These are phyloP conservation scores for Melanotaenia boesemani DNA, from an alignment of 2,797 vertebrate genomes.

Conservation along the genomic window DNA sequence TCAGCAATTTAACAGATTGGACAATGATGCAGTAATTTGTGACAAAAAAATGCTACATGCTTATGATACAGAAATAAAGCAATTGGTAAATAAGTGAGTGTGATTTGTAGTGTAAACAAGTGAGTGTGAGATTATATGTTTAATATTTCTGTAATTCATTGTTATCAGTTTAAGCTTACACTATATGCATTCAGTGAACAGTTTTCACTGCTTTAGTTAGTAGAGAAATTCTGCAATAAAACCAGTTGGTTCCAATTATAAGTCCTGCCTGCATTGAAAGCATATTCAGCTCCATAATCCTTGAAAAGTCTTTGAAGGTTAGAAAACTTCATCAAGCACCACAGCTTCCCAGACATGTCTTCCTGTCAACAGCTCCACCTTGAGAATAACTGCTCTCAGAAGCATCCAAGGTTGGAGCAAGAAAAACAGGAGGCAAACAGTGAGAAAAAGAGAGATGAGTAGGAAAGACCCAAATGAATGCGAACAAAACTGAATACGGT, in stretches of 20 bases:
- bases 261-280: not conserved
- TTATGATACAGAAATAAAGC: too few species aligned
- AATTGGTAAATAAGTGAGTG: too few species aligned
- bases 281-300: constrained; percentile 37
- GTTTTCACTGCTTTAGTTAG: not conserved
- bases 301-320: constrained; percentile 65
- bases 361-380: constrained; percentile 45
- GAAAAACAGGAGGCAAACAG: constrained; percentile 31
- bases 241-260: constrained; percentile 5
- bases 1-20: too few species aligned
- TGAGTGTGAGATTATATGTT: too few species aligned
- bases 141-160: too few species aligned
- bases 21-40: too few species aligned
- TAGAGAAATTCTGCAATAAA: not conserved
- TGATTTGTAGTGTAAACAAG: too few species aligned
- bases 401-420: constrained; percentile 54
- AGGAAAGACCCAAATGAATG: constrained; percentile 53
- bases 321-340: constrained; percentile 57
- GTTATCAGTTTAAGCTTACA: not conserved
- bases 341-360: constrained; percentile 33
- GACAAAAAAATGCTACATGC: too few species aligned
- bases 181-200: not conserved
- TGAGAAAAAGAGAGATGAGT: constrained; percentile 26
- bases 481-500: constrained; percentile 56
- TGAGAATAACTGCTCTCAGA: constrained; percentile 44